Evolutionary conservation across 2,888 invertebrate genomes (phyloP).

Genomic region (Auanema sp.): DNA sequence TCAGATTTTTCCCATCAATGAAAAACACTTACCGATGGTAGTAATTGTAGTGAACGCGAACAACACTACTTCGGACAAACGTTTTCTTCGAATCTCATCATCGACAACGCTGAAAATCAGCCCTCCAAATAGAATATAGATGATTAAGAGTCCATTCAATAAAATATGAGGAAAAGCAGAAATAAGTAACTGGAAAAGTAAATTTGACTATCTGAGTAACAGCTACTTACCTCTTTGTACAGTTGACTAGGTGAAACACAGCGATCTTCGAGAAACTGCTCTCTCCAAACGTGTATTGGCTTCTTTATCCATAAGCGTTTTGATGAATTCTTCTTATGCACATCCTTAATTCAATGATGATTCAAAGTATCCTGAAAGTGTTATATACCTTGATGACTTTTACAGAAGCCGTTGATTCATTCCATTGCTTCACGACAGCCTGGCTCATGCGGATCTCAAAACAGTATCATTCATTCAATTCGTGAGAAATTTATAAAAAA

Average conservation of each 20-base stretch:
- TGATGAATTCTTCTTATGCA: too few species aligned
- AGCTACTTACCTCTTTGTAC: constrained; percentile 27
- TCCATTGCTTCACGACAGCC: too few species aligned
- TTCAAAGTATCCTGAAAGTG: too few species aligned
- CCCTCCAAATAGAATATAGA: constrained; percentile 39
- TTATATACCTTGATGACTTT: too few species aligned
- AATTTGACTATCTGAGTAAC: constrained; percentile 8
- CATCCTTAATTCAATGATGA: too few species aligned
- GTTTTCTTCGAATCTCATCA: constrained; percentile 17
- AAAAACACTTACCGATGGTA: constrained; percentile 40
- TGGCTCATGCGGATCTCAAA: too few species aligned
- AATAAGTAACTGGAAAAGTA: constrained; percentile 26
- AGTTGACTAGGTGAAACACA: constrained; percentile 34
- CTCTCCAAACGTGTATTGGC: constrained; percentile 30
- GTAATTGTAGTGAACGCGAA: constrained; percentile 51
- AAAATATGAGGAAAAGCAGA: constrained; percentile 33
- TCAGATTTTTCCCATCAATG: too few species aligned
- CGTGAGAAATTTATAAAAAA: too few species aligned
- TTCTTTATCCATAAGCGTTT: too few species aligned
- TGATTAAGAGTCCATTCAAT: constrained; percentile 27
- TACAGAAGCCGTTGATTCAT: too few species aligned
- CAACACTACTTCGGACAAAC: constrained; percentile 30
- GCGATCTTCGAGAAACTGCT: constrained; percentile 40
- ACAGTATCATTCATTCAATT: too few species aligned
- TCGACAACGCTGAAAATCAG: constrained; percentile 32